A percentile compares a stretch with the other conserved stretches of the same genome.
These are phyloP conservation scores for Telenomus remus DNA, from an alignment of 1,140 invertebrate genomes.

Conservation along the genomic window DNA sequence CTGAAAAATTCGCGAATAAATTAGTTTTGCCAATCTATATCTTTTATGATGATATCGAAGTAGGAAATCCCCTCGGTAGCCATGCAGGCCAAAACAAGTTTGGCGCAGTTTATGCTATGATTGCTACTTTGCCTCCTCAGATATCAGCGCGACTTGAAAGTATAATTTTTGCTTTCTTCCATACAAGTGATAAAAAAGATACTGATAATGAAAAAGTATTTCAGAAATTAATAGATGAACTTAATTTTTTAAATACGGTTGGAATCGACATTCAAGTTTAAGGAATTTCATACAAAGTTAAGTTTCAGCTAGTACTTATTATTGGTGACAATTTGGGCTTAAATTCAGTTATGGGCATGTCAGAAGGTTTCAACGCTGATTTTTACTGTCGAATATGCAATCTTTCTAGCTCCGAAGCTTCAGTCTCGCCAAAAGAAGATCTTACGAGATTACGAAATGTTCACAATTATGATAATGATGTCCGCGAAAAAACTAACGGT, in stretches of 20 bases:
- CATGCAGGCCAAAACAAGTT: constrained; percentile 57
- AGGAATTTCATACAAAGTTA: constrained; percentile 1
- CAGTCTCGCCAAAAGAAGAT: constrained; percentile 6
- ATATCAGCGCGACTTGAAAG: constrained; percentile 6
- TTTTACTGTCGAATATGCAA: constrained; percentile 24
- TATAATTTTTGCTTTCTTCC: constrained; percentile 24
- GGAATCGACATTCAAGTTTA: constrained; percentile 4
- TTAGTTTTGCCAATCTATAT: constrained; percentile 59
- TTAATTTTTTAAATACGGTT: constrained; percentile 19
- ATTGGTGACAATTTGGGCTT: constrained; percentile 21
- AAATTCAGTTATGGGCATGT: constrained; percentile 15
- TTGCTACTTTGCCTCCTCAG: constrained; percentile 33
- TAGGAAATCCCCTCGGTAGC: constrained; percentile 60
- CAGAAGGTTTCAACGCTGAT: constrained; percentile 20
- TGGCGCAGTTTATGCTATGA: constrained; percentile 56
- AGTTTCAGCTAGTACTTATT: constrained; percentile 21
- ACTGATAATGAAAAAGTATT: constrained; percentile 18
- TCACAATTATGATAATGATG: constrained; percentile 7
- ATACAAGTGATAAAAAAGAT: constrained; percentile 17
- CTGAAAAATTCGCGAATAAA: constrained; percentile 34
- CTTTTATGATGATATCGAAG: constrained; percentile 53
- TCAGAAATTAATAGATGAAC: constrained; percentile 20
- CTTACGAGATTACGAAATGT: constrained; percentile 3
- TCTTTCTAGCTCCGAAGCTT: background rate
- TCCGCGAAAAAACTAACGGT: background rate